Conservation (phyloP, 2,113 vertebrate genomes). For the Osmerus mordax region DNA sequence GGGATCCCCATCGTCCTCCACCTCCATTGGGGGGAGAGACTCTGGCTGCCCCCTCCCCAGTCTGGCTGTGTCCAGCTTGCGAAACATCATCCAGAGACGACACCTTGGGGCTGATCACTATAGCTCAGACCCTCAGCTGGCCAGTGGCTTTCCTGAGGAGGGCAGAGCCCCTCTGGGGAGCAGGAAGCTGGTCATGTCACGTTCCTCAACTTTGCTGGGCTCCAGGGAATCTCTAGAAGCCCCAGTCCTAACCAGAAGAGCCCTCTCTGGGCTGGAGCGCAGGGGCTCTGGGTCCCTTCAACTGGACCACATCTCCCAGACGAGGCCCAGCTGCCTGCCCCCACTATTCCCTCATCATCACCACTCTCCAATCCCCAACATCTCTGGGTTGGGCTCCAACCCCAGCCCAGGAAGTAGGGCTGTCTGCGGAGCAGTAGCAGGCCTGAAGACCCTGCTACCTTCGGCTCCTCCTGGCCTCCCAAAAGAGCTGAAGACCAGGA, state of each 20-base stretch:
- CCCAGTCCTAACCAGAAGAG: conserved; percentile 57
- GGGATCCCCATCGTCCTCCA: conserved; percentile 22
- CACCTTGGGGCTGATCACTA: conserved; percentile 81
- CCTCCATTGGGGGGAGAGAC: conserved; percentile 57
- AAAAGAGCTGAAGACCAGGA: conserved; percentile 74
- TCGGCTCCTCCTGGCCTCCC: conserved; percentile 76
- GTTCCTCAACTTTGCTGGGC: conserved; percentile 66
- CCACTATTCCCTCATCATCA: conserved; percentile 72
- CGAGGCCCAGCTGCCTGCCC: conserved; percentile 79
- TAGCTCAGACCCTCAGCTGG: conserved; percentile 83
- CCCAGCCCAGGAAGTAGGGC: conserved; percentile 38
- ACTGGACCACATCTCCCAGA: conserved; percentile 66
- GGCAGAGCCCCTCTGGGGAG: conserved; percentile 62
- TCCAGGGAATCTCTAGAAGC: conserved; percentile 70
- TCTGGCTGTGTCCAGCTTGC: conserved; percentile 76
- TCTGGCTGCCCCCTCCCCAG: conserved; percentile 59
- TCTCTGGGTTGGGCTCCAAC: conserved; percentile 34
- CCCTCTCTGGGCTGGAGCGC: conserved; percentile 68
- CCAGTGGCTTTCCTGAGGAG: conserved; percentile 59
- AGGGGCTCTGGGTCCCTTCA: conserved; percentile 71
- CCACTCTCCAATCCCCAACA: conserved; percentile 62
- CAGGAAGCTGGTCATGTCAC: conserved; percentile 69
- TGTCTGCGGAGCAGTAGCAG: conserved; percentile 63
- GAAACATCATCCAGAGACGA: conserved; percentile 77
- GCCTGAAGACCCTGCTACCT: conserved; percentile 69